Evolutionary conservation across 2,797 vertebrate species (phyloP).

Genomic region (Myotis daubentonii): DNA sequence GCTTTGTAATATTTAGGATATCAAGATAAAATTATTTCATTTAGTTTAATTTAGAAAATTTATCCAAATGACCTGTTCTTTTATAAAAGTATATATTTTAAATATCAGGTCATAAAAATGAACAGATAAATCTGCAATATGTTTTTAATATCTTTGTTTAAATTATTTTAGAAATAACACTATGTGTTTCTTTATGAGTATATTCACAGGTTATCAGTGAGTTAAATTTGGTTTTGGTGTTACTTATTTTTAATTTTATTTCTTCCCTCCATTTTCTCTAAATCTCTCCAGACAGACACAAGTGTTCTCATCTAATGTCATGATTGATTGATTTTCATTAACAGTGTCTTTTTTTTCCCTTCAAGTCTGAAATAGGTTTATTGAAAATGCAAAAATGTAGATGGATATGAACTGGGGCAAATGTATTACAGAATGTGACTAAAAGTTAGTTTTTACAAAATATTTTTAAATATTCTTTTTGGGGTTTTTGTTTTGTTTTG

Average conservation of each 20-base stretch:
- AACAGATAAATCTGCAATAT: neutral
- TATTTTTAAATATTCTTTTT: neutral
- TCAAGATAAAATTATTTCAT: neutral
- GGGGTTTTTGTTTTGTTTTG: no score
- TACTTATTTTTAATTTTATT: neutral
- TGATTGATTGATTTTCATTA: neutral
- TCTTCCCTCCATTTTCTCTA: neutral
- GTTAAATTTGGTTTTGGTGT: neutral
- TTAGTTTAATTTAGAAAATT: neutral
- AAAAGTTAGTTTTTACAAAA: neutral
- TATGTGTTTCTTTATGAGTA: neutral
- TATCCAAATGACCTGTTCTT: neutral
- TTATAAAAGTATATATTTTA: neutral
- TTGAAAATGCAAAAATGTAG: neutral
- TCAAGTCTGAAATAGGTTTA: neutral
- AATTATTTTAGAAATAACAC: neutral
- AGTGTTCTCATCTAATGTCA: neutral
- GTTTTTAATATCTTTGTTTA: neutral
- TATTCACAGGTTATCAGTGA: neutral
- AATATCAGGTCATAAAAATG: neutral
- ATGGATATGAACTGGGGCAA: neutral
- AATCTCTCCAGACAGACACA: neutral
- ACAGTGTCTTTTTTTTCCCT: neutral
- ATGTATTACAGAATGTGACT: neutral
- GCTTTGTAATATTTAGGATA: neutral